Conservation (phyloP, 1,140 invertebrate species). For the Colletes gigas region DNA sequence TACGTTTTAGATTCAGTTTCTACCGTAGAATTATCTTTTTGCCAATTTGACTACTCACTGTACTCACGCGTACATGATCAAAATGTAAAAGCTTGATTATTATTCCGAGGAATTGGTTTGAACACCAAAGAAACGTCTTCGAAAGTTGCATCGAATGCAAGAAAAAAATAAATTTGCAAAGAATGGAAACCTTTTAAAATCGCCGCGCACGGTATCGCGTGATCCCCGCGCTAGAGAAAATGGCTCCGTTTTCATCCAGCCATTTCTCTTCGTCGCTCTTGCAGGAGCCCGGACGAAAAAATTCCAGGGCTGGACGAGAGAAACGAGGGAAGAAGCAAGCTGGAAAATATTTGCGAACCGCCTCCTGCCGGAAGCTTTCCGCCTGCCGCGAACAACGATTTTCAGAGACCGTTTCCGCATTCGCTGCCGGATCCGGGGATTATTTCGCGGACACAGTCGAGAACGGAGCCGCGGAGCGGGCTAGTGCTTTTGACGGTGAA, state of each 20-base stretch:
- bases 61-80: too few relatives aligned
- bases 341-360: conserved; percentile 9
- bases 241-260: conserved; percentile 9
- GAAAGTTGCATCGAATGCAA: too few relatives aligned
- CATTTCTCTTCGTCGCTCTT: conserved; percentile 32
- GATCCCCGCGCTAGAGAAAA: background rate
- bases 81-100: too few relatives aligned
- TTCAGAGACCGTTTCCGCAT: background rate
- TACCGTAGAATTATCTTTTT: too few relatives aligned
- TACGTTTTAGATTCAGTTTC: too few relatives aligned
- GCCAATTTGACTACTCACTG: too few relatives aligned
- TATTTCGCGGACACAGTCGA: conserved; percentile 6
- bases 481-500: background rate
- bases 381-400: conserved; percentile 12
- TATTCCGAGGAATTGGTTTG: too few relatives aligned
- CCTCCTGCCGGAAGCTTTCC: background rate
- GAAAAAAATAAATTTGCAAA: too few relatives aligned
- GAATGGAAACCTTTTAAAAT: too few relatives aligned
- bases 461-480: background rate
- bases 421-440: conserved; percentile 7
- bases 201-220: background rate
- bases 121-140: too few relatives aligned
- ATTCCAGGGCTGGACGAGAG: background rate
- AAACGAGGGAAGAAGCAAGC: background rate
- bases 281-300: background rate